A percentile compares a stretch with the other conserved stretches of the same genome.
phyloP scores from a whole-genome alignment of 2,113 vertebrate genomes.

The Monarcha castaneiventris region DNA sequence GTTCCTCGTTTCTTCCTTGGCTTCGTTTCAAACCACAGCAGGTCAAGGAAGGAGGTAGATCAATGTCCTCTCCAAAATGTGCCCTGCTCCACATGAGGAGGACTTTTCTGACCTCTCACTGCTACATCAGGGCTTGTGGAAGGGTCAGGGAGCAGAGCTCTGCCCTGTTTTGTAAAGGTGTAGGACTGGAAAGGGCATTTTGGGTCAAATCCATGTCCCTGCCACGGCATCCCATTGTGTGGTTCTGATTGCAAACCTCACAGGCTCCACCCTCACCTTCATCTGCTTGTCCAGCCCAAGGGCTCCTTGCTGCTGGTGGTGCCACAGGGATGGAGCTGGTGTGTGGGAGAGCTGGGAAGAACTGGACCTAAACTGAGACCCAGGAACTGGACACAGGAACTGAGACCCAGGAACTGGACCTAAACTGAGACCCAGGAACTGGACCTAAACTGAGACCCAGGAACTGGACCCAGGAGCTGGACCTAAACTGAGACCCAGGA shows the following conservation, averaged over 20 bases:
- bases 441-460: background rate
- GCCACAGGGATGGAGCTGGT: background rate
- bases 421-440: background rate
- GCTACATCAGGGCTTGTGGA: background rate
- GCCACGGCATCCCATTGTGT: no score
- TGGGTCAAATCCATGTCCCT: background rate
- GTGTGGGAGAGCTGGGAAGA: background rate
- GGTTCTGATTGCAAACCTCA: background rate
- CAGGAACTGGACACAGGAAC: background rate
- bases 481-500: background rate
- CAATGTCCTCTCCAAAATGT: background rate
- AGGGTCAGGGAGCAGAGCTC: background rate
- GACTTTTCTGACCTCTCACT: background rate
- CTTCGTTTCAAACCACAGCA: background rate
- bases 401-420: background rate
- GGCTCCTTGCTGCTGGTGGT: background rate
- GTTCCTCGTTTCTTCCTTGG: slow-evolving; percentile 47
- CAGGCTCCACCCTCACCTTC: background rate
- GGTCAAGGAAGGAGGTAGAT: background rate
- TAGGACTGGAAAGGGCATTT: background rate
- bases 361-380: background rate
- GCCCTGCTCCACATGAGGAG: background rate
- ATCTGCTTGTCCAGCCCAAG: background rate
- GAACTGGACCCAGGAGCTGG: background rate
- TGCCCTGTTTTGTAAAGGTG: background rate